Base-by-base conservation (phyloP, 2,888 invertebrate genomes). In the Eilema caniola region DNA sequence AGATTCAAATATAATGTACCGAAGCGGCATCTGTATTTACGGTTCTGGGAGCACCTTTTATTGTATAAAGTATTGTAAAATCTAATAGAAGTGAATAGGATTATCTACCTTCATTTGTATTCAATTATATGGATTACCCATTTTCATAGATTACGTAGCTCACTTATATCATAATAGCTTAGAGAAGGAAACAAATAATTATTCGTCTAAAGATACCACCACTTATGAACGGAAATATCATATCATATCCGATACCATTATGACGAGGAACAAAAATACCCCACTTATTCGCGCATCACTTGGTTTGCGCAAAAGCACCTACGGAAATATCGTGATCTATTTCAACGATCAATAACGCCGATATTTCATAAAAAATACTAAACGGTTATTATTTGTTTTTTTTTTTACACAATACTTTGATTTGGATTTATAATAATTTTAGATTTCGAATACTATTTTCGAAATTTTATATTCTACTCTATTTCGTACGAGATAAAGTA, bases 201-300 rank as follows among this genome's bases (percentile, higher is more conserved):
- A 88, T 77, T 70, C 73, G 69, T 75, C 66, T 77, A 88, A 91
- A 89, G 85, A 80, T 76, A 83, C 91, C 89, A 89, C 83, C 87
- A 86, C 85, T 85, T 87, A 80, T 78, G 85, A 93, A 90, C 94
- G 94, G 94, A 94, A 92, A 90, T 90, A 89, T 83, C 90, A 86
- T 92, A 93, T 93, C 90, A 92, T 92, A 93, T 91, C 89, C 89
- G 84, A 87, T 76, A 91, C 33, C 16, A 57, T 57, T 86, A 86
- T 85, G 75, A 85, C 83, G 78, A 77, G 80, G 79, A 88, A 90
- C 79, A 81, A 83, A 85, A 85, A 81, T 89, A 87, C 86, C 87
- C 87, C 86, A 90, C 89, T 93, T 90, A 79, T 72, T 53, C 87
- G 87, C 92, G 93, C 94, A 87, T 92, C 89, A 92, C 84, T 92